Base-by-base conservation (phyloP, 2,797 vertebrate genomes). In the Macroramphosus scolopax region DNA sequence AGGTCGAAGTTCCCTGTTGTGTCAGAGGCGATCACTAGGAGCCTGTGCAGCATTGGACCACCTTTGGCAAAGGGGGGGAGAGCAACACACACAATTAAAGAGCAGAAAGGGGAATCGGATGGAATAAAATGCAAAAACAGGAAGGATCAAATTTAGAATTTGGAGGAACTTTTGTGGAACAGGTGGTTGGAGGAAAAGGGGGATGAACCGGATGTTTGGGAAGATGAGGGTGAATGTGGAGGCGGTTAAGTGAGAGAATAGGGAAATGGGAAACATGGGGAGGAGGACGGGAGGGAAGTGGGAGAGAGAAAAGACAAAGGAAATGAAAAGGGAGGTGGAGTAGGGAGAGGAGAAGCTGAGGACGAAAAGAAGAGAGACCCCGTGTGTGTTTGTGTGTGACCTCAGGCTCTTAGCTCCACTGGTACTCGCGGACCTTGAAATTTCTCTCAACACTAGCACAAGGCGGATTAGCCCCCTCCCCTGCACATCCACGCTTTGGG, bases 381-480 rank as follows among this genome's bases (percentile, higher is more conserved):
- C 0, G 45, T 46, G 40, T 51, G 24, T 26, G 31, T 35, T 29
- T 55, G 57, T 52, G 51, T 35, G 42, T n/a, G 72, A 68, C 71
- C 61, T 63, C 37, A 59, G 63, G 45, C 58, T 68, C 59, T 26
- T 5, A 16, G 69, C 40, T 63, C 52, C 20, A 31, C 42, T 71
- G 64, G 60, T 48, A 45, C 49, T 47, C 52, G 61, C 66, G 77
- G 63, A 73, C 66, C 72, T 78, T 77, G 55, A 72, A 62, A 72
- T 58, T 72, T 70, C 47, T 54, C 58, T 63, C 45, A 73, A 68
- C 73, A 33, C 47, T 41, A 74, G 62, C 65, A 73, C 74, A 75
- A 59, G 72, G 43, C 37, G 7, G 78, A 78, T 84, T 79, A 80
- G 17, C 40, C 14, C 47, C 67, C 58, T 35, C 44, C 25, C 57